Percentiles rank a stretch among this genome's conserved stretches.
phyloP scores from a whole-genome alignment of 2,797 vertebrate genomes.

The Poliocrania exsul region DNA sequence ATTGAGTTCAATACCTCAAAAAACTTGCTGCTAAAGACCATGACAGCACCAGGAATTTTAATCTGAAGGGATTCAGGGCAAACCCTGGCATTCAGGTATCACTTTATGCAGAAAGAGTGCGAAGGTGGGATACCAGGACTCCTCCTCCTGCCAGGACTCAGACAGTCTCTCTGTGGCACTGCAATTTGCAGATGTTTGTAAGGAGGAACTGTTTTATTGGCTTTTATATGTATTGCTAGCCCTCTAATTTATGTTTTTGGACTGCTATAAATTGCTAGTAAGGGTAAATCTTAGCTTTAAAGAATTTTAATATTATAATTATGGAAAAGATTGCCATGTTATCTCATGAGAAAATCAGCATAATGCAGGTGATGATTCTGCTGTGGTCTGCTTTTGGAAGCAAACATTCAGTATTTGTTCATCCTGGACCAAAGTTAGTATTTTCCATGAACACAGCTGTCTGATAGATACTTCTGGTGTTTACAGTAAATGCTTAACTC shows the following conservation, averaged over 20 bases:
- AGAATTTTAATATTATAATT: neutral
- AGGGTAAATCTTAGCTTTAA: neutral
- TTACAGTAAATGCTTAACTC: neutral
- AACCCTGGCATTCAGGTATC: neutral
- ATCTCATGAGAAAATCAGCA: neutral
- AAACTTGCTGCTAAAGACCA: neutral
- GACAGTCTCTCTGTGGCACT: neutral
- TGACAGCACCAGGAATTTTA: neutral
- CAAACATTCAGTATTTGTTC: neutral
- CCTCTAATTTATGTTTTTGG: neutral
- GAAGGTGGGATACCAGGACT: neutral
- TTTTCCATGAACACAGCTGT: neutral
- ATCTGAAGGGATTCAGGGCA: neutral
- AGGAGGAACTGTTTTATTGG: neutral
- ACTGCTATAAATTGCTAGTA: neutral
- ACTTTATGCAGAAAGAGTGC: neutral
- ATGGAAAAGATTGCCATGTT: neutral
- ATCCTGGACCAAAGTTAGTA: neutral
- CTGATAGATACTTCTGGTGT: neutral
- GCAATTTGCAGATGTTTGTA: neutral
- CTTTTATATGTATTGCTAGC: neutral
- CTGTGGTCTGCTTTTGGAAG: neutral
- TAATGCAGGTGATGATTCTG: neutral
- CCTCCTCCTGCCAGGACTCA: neutral
- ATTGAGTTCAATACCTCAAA: neutral